Base-by-base conservation (phyloP, 2,888 invertebrate species). In the Melanostoma scalare region DNA sequence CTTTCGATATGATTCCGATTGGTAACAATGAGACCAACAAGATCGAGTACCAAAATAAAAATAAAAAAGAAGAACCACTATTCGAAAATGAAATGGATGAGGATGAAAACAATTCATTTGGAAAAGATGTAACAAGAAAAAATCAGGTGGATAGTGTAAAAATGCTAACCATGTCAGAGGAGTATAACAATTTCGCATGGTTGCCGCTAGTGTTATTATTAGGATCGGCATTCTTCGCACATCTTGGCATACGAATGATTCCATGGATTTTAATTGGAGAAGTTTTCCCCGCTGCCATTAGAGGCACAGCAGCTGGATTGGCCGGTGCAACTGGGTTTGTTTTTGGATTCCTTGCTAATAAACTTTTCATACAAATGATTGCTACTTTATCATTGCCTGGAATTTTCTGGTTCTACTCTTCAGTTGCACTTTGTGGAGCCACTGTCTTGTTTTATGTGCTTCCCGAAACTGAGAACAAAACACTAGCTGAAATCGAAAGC, bases 241-340 rank as follows among this genome's bases (percentile, higher is more conserved):
- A 96, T 87, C 91, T 94, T 2, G 90, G 90, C 31, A 94, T 96
- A 56, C 92, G 95, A 68, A 90, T 95, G 79, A 90, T 96, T 52
- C 96, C 96, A 0, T 96, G 96, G 96, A 94, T 96, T 85, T 92
- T 96, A 9, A 94, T 95, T 52, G 96, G 96, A 5, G 96, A 96
- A 92, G 95, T 96, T 84, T 95, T 93, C 88, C 93, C 94, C 42
- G 93, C 94, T 0, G 93, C 94, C 76, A 94, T 94, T 0, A 92
- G 96, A 33, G 94, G 95, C 1, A 93, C 93, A 0, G 96, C 95
- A 0, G 94, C 95, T 0, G 96, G 96, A 0, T 90, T 95, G 3
- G 93, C 95, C 0, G 94, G 95, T 10, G 96, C 94, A 0, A 92
- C 94, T 0, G 95, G 95, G 3, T 96, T 96, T 88, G 92, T 96